These are phyloP conservation scores for Cyanoliseus patagonus DNA, from an alignment of 2,113 vertebrate genomes.

Conservation along the genomic window DNA sequence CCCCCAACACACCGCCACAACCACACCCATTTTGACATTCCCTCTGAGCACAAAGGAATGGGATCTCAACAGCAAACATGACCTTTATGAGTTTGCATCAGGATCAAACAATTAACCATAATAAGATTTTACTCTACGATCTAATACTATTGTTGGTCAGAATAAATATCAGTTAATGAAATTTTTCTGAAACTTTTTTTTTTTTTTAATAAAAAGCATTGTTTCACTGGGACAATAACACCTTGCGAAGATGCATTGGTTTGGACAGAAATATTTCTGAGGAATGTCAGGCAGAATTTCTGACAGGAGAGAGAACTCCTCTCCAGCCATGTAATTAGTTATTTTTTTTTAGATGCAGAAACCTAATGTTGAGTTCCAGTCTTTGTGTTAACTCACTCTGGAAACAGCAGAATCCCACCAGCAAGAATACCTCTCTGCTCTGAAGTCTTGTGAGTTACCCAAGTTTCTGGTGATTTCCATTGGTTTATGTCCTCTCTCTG, in stretches of 20 bases:
- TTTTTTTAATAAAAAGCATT: background rate
- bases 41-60: conserved; percentile 21
- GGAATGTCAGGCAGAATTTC: background rate
- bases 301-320: background rate
- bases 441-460: background rate
- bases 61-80: conserved; percentile 49
- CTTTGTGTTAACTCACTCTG: background rate
- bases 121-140: conserved; percentile 9
- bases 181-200: background rate
- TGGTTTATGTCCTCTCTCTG: background rate
- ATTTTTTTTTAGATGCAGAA: background rate
- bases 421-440: background rate
- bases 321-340: background rate
- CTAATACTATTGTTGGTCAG: conserved; percentile 4
- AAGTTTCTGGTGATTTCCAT: background rate
- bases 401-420: background rate
- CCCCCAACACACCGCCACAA: background rate
- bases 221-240: background rate
- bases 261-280: conserved; percentile 9
- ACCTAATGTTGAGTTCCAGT: background rate
- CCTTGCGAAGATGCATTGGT: background rate
- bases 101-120: conserved; percentile 47
- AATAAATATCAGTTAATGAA: conserved; percentile 16
- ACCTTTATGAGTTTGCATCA: conserved; percentile 51
- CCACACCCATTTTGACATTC: background rate